Evolutionary conservation across 2,888 invertebrate species (phyloP).

Genomic region (Anarsia innoxiella): DNA sequence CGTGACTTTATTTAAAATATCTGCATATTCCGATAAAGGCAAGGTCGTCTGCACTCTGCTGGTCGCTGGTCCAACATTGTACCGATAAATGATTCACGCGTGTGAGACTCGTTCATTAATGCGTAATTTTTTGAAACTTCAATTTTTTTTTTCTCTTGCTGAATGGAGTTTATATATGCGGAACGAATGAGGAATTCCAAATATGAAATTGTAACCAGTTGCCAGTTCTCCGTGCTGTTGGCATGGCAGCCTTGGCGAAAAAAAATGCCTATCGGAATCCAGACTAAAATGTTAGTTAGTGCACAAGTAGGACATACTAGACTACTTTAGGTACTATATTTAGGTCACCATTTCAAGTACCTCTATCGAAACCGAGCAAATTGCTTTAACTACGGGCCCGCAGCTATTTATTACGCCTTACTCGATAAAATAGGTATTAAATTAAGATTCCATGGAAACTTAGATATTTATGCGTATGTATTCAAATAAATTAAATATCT

Average conservation of each 20-base stretch:
- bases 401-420: conserved; percentile 28
- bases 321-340: too few species aligned
- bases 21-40: conserved; percentile 56
- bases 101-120: conserved; percentile 26
- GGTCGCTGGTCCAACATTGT: not conserved
- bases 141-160: too few species aligned
- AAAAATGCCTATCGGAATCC: too few species aligned
- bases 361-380: conserved; percentile 34
- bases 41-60: conserved; percentile 46
- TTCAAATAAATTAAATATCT: too few species aligned
- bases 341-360: conserved; percentile 34
- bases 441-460: conserved; percentile 6
- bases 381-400: conserved; percentile 34
- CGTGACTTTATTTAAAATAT: conserved; percentile 43
- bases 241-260: too few species aligned
- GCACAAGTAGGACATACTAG: too few species aligned
- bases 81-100: conserved; percentile 1
- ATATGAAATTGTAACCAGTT: too few species aligned
- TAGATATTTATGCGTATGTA: not conserved
- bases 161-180: too few species aligned
- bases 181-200: too few species aligned
- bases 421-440: conserved; percentile 26
- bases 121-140: too few species aligned
- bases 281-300: too few species aligned
- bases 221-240: too few species aligned